Evolutionary conservation across 2,113 vertebrate genomes (phyloP).

Genomic region (Delphinus delphis): DNA sequence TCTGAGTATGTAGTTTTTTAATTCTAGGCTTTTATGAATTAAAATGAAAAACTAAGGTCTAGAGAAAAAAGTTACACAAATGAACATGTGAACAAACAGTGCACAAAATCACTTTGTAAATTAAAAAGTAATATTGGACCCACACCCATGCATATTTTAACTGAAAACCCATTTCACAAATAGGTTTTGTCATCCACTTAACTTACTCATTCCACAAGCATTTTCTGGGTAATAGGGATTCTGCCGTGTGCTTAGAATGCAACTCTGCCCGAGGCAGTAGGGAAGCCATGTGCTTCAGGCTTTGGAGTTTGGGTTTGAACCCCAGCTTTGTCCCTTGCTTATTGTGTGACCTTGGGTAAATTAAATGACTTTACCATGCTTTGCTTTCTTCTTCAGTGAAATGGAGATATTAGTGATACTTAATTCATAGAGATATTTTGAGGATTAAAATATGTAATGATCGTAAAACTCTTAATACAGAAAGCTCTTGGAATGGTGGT

Average conservation of each 20-base stretch:
- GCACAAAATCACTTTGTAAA: background rate
- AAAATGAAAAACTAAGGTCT: background rate
- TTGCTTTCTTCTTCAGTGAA: conserved; percentile 14
- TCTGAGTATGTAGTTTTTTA: conserved; percentile 20
- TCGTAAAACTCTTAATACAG: background rate
- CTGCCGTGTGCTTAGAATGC: background rate
- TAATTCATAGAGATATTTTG: background rate
- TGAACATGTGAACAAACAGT: background rate
- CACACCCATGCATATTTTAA: background rate
- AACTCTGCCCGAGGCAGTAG: background rate
- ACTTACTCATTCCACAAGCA: background rate
- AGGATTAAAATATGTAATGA: background rate
- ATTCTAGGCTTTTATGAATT: background rate
- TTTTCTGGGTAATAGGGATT: background rate
- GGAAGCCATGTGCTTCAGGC: background rate
- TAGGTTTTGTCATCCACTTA: background rate
- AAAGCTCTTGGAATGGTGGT: background rate
- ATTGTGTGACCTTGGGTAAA: background rate
- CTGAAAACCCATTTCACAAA: background rate
- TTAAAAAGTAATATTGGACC: background rate
- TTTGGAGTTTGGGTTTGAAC: background rate
- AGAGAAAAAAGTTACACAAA: background rate
- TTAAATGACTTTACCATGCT: background rate
- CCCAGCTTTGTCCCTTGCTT: background rate
- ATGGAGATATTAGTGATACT: background rate